These are phyloP conservation scores for Oligia strigilis DNA, from an alignment of 2,888 invertebrate genomes.

Conservation along the genomic window DNA sequence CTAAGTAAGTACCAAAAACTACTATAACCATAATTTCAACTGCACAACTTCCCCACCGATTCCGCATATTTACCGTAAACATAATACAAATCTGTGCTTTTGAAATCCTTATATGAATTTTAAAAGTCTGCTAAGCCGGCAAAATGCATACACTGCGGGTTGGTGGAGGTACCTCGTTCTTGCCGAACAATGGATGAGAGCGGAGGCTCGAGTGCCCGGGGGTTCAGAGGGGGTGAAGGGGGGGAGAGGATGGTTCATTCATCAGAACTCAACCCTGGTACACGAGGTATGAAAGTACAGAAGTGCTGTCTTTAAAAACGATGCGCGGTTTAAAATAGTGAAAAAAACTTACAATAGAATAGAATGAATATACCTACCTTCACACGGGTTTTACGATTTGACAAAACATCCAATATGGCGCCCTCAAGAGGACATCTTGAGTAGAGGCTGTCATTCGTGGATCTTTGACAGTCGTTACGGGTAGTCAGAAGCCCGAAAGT, in stretches of 20 bases:
- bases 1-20: background rate
- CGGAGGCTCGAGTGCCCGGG: constrained; percentile 67
- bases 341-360: background rate
- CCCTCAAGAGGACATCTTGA: too few relatives aligned
- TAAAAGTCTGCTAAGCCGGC: constrained; percentile 63
- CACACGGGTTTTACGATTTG: too few relatives aligned
- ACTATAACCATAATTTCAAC: background rate
- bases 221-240: constrained; percentile 56
- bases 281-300: constrained; percentile 21
- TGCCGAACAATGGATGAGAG: constrained; percentile 80
- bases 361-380: too few relatives aligned
- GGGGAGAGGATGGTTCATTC: constrained; percentile 58
- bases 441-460: too few relatives aligned
- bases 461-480: too few relatives aligned
- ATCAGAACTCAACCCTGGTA: constrained; percentile 44
- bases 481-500: too few relatives aligned
- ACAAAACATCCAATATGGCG: too few relatives aligned
- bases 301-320: constrained; percentile 8
- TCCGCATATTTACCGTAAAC: constrained; percentile 18
- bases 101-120: constrained; percentile 69
- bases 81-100: constrained; percentile 54
- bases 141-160: constrained; percentile 64
- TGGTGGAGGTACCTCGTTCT: constrained; percentile 65
- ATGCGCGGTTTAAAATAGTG: background rate
- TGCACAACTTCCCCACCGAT: constrained; percentile 9